phyloP scores from a whole-genome alignment of 1,140 invertebrate species.

The Diabrotica virgifera region DNA sequence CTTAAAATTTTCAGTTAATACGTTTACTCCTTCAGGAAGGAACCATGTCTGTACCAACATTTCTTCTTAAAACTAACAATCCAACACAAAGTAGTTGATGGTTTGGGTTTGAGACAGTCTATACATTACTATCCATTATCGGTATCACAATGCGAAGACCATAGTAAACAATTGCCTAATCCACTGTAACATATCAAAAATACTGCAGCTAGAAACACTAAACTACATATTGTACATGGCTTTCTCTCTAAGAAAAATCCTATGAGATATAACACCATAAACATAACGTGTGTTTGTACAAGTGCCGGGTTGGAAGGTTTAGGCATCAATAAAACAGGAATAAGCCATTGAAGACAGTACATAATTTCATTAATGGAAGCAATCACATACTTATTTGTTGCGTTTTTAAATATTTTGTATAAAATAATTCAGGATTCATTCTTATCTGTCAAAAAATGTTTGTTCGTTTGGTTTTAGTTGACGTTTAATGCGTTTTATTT shows the following conservation, averaged over 20 bases:
- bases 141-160: slow-evolving; percentile 75
- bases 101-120: not conserved
- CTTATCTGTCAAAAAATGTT: not conserved
- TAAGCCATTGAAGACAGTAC: slow-evolving; percentile 98
- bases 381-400: slow-evolving; percentile 22
- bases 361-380: slow-evolving; percentile 55
- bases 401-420: slow-evolving; percentile 11
- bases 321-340: slow-evolving; percentile 94
- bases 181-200: slow-evolving; percentile 95
- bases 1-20: slow-evolving; percentile 4
- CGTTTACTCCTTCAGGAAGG: not conserved
- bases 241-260: slow-evolving; percentile 93
- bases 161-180: slow-evolving; percentile 90
- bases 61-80: slow-evolving; percentile 8
- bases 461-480: not conserved
- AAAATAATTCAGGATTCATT: not conserved
- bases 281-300: slow-evolving; percentile 94
- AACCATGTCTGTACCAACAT: slow-evolving; percentile 4
- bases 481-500: too few relatives aligned
- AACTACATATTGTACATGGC: slow-evolving; percentile 93
- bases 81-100: not conserved
- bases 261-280: slow-evolving; percentile 90
- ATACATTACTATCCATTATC: slow-evolving; percentile 52
- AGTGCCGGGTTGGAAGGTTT: slow-evolving; percentile 94
- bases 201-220: slow-evolving; percentile 89